These are phyloP conservation scores for Pseudeuparius sepicola DNA, from an alignment of 2,888 invertebrate genomes.

Conservation along the genomic window DNA sequence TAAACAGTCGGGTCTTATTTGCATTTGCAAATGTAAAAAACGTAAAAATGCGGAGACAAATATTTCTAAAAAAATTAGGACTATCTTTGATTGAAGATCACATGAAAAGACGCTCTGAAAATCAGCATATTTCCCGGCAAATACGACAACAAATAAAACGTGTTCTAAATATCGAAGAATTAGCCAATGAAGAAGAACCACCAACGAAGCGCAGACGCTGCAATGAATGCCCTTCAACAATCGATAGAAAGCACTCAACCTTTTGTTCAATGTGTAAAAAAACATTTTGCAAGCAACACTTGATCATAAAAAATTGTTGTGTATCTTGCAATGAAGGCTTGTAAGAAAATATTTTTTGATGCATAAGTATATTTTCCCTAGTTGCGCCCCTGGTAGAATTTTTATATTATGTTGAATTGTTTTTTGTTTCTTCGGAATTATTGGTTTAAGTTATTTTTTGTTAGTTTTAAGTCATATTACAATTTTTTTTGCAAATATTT, in stretches of 20 bases:
- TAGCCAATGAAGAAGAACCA: conserved; percentile 8
- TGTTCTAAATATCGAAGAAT: conserved; percentile 4
- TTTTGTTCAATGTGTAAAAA: conserved; percentile 9
- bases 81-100: conserved; percentile 7
- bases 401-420: conserved; percentile 3
- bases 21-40: too few relatives aligned
- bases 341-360: background rate
- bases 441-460: conserved; percentile 7
- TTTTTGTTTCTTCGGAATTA: background rate
- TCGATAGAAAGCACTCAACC: conserved; percentile 6
- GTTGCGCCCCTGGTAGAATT: conserved; percentile 9
- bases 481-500: conserved; percentile 2
- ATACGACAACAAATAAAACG: conserved; percentile 9
- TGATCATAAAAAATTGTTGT: too few relatives aligned
- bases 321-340: conserved; percentile 9
- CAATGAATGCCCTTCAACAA: conserved; percentile 7
- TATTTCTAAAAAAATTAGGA: conserved; percentile 2
- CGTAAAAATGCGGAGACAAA: conserved; percentile 8
- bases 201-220: conserved; percentile 4
- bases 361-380: too few relatives aligned
- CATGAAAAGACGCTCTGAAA: conserved; percentile 7
- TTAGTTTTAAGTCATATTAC: conserved; percentile 2
- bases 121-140: conserved; percentile 9
- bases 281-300: conserved; percentile 11
- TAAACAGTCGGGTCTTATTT: conserved; percentile 9